Base-by-base conservation (phyloP, 2,888 invertebrate genomes). In the Blastobasis lacticolella region DNA sequence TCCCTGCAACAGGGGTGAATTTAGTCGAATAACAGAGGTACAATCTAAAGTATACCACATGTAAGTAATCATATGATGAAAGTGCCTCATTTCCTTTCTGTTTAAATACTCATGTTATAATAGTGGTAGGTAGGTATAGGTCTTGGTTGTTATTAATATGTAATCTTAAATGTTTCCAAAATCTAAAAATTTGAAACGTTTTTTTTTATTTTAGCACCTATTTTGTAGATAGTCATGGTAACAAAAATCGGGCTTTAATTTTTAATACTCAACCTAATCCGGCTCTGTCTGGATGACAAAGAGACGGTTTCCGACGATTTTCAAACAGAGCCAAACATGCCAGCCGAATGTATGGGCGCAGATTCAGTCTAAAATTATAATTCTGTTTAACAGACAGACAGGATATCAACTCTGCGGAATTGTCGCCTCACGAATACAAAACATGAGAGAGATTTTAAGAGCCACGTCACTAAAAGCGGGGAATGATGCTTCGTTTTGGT, bases 251-350 rank as follows among this genome's bases (percentile, higher is more conserved):
- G 2, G 23, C 23, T 23, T 23, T 23, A 1, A 23, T 23, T 23
- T 23, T 23, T 23, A 23, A 23, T 3, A 23, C 23, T 23, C 23
- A 23, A 23, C 46, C 38, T 5, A 23, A 46, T 6, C 38, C 23
- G 37, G 8, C 46, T 10, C 46, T 38, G 44, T 48, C 46, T 23
- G 37, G 63, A 61, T 64, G 69, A 72, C 68, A 67, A 64, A 65
- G 67, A 62, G 64, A 67, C 63, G 60, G 64, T 61, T 54, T 55
- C 56, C 58, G 60, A 63, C 55, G 63, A 60, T 63, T 64, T 64
- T 62, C 63, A 64, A 64, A 62, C 61, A 64, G 6, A 49, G 45
- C 51, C 42, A 37, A 46, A 48, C 46, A 44, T 43, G 48, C 50
- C 47, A 51, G 38, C 46, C 41, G 43, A 50, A 50, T 50, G 53